These are phyloP conservation scores for Vespertilio murinus DNA, from an alignment of 2,797 vertebrate species.

Conservation along the genomic window DNA sequence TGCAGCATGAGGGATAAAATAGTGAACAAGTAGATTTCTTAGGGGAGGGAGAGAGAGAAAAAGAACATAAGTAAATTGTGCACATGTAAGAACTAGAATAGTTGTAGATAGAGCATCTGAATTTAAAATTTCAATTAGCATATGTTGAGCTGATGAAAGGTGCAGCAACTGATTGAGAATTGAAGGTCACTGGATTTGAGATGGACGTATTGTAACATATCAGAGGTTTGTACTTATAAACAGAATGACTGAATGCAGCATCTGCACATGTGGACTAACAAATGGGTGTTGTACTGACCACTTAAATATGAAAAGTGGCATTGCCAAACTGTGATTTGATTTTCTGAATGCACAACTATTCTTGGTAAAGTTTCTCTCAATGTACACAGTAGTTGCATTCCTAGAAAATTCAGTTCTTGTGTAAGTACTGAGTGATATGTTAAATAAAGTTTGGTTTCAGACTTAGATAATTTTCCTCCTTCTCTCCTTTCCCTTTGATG, in stretches of 20 bases:
- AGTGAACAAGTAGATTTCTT: background rate
- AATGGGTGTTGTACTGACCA: background rate
- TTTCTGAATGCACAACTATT: constrained; percentile 33
- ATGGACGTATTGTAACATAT: background rate
- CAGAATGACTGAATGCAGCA: background rate
- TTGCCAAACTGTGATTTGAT: background rate
- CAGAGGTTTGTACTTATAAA: background rate
- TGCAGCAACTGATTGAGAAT: background rate
- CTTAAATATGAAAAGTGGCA: background rate
- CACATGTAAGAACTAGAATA: background rate
- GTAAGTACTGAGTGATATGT: background rate
- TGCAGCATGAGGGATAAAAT: background rate
- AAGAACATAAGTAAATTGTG: background rate
- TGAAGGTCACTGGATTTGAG: background rate
- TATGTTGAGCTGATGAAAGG: background rate
- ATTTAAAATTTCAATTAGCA: constrained; percentile 22
- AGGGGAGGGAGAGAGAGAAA: background rate
- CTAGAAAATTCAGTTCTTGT: constrained; percentile 22
- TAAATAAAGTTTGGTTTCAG: background rate
- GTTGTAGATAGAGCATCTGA: background rate
- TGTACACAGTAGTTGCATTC: background rate
- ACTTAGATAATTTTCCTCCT: background rate
- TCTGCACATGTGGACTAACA: background rate
- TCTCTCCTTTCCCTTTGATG: background rate
- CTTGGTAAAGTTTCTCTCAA: background rate